These are phyloP conservation scores for Cataglyphis livida DNA, from an alignment of 2,888 invertebrate genomes.

Conservation along the genomic window DNA sequence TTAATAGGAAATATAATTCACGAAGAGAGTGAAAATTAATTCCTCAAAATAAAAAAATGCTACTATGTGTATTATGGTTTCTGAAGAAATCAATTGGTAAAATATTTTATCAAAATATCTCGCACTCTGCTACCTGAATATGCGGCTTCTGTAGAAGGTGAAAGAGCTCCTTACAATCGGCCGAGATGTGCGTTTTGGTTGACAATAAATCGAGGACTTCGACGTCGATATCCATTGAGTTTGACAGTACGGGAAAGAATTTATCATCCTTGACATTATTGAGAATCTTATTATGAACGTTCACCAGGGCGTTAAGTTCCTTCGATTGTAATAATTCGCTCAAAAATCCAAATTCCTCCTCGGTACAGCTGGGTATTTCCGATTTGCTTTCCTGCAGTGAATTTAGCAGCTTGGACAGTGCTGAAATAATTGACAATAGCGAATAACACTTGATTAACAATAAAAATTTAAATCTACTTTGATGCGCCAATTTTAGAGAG, in stretches of 20 bases:
- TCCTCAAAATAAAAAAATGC: neutral
- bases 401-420: conserved; percentile 92
- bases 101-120: neutral
- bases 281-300: conserved; percentile 95
- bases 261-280: conserved; percentile 94
- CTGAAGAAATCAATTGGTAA: neutral
- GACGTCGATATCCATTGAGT: conserved; percentile 90
- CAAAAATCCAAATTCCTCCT: conserved; percentile 95
- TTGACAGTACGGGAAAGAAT: conserved; percentile 93
- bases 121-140: conserved; percentile 90
- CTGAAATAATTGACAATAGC: conserved; percentile 86
- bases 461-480: neutral
- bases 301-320: conserved; percentile 95
- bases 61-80: neutral
- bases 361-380: conserved; percentile 89
- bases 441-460: neutral
- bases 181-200: conserved; percentile 89
- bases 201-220: conserved; percentile 93
- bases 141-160: conserved; percentile 94
- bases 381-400: conserved; percentile 94
- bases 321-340: conserved; percentile 94
- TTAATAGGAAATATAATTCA: neutral
- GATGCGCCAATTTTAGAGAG: too few relatives aligned
- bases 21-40: neutral
- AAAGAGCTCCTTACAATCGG: conserved; percentile 93